Conservation (phyloP, 2,888 invertebrate genomes). For the Polia nebulosa region DNA sequence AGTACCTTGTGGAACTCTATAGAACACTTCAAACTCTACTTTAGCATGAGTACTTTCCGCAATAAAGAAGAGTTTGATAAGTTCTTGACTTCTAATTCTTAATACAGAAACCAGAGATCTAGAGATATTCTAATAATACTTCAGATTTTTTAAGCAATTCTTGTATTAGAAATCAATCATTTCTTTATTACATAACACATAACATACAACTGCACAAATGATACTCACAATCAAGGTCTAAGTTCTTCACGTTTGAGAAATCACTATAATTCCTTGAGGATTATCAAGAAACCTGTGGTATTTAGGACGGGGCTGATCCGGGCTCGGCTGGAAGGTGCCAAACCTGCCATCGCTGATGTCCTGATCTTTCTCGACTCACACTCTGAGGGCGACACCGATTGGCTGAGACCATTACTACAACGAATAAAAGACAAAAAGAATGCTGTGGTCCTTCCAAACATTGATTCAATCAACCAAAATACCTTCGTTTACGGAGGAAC, state of each 20-base stretch:
- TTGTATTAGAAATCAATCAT: not conserved
- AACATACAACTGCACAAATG: no score
- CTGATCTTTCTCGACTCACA: constrained; percentile 48
- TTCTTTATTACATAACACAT: not conserved
- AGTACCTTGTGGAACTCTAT: not conserved
- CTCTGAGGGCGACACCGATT: constrained; percentile 20
- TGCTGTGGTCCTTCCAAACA: constrained; percentile 27
- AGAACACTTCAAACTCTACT: not conserved
- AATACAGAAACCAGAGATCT: not conserved
- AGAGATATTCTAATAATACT: no score
- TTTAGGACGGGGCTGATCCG: constrained; percentile 43
- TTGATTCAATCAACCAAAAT: not conserved
- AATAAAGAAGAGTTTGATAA: not conserved
- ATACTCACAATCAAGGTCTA: not conserved
- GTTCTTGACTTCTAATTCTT: not conserved
- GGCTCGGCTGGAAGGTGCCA: constrained; percentile 40
- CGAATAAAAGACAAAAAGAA: constrained; percentile 11
- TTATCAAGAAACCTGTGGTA: constrained; percentile 7
- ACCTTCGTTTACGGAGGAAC: not conserved
- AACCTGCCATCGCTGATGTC: constrained; percentile 16
- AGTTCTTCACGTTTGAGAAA: not conserved
- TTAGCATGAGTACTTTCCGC: no score
- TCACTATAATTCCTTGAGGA: not conserved
- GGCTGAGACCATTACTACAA: constrained; percentile 30
- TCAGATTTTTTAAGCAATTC: not conserved